A percentile compares a stretch with the other conserved stretches of the same genome.
Conservation (phyloP, 2,888 invertebrate species). For the Pseudanteris insignis region DNA sequence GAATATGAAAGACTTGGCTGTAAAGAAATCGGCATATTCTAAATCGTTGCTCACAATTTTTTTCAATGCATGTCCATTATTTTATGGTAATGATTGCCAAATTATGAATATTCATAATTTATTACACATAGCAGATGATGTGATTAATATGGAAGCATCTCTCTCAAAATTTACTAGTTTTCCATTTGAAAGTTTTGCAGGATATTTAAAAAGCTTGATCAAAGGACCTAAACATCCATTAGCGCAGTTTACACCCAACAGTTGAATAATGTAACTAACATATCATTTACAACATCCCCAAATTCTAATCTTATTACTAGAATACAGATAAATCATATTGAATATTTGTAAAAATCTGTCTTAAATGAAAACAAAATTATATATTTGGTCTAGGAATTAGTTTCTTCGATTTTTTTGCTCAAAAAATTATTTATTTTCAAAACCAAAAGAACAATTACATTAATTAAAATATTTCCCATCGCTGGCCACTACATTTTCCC, state of each 20-base stretch:
- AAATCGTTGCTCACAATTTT: slow-evolving; percentile 26
- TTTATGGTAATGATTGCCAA: slow-evolving; percentile 27
- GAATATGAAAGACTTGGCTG: slow-evolving; percentile 17
- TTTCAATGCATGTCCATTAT: slow-evolving; percentile 14
- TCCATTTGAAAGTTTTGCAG: slow-evolving; percentile 28
- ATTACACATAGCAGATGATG: slow-evolving; percentile 28
- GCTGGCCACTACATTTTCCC: too few relatives aligned
- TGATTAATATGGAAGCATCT: slow-evolving; percentile 16
- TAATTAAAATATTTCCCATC: too few relatives aligned
- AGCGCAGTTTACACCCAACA: slow-evolving; percentile 19
- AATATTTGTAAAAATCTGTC: background rate
- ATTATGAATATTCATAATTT: slow-evolving; percentile 41
- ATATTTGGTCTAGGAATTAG: too few relatives aligned
- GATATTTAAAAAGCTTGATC: slow-evolving; percentile 18
- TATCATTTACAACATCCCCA: too few relatives aligned
- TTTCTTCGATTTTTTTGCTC: too few relatives aligned
- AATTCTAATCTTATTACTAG: too few relatives aligned
- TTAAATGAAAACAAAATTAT: too few relatives aligned
- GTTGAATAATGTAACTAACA: slow-evolving; percentile 7
- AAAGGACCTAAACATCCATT: slow-evolving; percentile 23
- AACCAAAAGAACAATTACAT: too few relatives aligned
- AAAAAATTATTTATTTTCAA: too few relatives aligned
- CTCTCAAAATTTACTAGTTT: slow-evolving; percentile 22
- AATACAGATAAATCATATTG: too few relatives aligned
- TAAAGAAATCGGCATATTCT: slow-evolving; percentile 18